Evolutionary conservation across 2,888 invertebrate genomes (phyloP).

Genomic region (Norana najaformis): DNA sequence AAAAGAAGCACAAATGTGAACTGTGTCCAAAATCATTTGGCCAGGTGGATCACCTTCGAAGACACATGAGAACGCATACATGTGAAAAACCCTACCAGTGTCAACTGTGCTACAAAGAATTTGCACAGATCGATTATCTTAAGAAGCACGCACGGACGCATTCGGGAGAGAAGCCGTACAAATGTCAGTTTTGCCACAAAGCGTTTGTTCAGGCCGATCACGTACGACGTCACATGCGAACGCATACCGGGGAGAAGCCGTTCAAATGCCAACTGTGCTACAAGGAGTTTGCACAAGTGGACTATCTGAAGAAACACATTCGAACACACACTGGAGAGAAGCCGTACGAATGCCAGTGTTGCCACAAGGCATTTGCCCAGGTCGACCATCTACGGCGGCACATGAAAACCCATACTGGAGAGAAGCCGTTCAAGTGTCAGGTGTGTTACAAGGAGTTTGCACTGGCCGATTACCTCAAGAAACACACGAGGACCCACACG

Average conservation of each 20-base stretch:
- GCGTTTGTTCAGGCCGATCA: constrained; percentile 1
- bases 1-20: constrained; percentile 1
- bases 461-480: background rate
- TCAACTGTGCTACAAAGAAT: constrained; percentile 15
- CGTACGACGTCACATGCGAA: background rate
- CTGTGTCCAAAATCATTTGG: background rate
- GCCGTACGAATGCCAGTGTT: background rate
- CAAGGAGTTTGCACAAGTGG: constrained; percentile 8
- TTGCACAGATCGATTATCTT: background rate
- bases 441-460: background rate
- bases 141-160: background rate
- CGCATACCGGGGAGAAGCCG: constrained; percentile 19
- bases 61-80: constrained; percentile 15
- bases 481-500: constrained; percentile 5
- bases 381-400: background rate
- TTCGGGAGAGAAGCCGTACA: constrained; percentile 3
- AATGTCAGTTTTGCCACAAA: constrained; percentile 15
- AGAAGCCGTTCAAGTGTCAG: constrained; percentile 15
- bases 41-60: background rate
- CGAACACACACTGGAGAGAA: constrained; percentile 6
- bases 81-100: background rate
- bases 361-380: background rate
- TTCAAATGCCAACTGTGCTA: constrained; percentile 6
- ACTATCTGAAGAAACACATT: background rate
- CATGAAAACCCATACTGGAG: background rate